Base-by-base conservation (phyloP, 2,113 vertebrate genomes). In the Clinocottus analis region DNA sequence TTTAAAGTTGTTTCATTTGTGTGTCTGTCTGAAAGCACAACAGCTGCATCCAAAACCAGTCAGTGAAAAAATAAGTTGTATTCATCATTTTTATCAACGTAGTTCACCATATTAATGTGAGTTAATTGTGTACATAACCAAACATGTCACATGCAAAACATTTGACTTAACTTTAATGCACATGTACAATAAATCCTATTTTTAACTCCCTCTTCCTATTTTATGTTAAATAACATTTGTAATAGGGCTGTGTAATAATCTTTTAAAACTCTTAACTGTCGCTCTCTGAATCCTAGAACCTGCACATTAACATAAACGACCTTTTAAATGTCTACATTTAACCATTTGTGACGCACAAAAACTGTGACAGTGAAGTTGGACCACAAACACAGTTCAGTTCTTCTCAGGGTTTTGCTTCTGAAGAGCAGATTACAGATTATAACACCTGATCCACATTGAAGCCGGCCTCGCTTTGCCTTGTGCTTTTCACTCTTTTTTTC, bases 1-100 rank as follows among this genome's bases (percentile, higher is more conserved):
- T 29, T 37, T 58, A 19, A n/a, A 25, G 55, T 33, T 61, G 17
- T 49, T 27, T 85, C 41, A n/a, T 83, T 53, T 73, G 59, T 72
- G 9, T 78, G 68, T 80, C 19, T 80, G 31, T 81, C 9, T 84
- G 77, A 31, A 62, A 43, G n/a, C 55, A 35, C 27, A 8, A 11
- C 73, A 65, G 33, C 79, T 76, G 64, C 60, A 53, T 69, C 55
- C 72, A 41, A 37, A 62, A 31, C 66, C 59, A 58, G 45, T 45
- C 11, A 0, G 13, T 23, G 16, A 51, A 29, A n/a, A 19, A 37
- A 1, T 10, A 19, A 51, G 3, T 58, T n/a, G 56, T 21, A 37
- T 14, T 33, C 5, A 21, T 16, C 1, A 25, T 59, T 3, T 43
- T 43, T 2, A 63, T 35, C 45, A 14, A 7, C 16, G 0, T 10